Conservation (phyloP, 2,113 vertebrate genomes). For the Taurulus bubalis region DNA sequence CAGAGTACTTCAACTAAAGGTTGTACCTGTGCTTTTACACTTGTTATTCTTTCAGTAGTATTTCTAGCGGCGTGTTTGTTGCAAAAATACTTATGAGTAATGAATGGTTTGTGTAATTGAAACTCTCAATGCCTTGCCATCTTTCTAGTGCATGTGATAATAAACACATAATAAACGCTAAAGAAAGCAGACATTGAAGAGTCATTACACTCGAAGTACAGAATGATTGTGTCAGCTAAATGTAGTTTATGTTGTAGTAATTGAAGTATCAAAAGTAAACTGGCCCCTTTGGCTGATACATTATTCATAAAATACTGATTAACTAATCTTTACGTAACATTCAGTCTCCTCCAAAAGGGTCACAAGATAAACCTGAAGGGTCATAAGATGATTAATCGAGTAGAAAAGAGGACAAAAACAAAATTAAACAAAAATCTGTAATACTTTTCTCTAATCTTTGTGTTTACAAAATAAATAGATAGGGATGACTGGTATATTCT, state of each 20-base stretch:
- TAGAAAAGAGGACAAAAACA: neutral
- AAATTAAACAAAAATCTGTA: neutral
- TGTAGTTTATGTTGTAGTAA: no score
- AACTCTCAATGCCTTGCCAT: neutral
- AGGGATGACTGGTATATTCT: no score
- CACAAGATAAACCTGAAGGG: neutral
- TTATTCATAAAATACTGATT: no score
- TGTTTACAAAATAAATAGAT: no score
- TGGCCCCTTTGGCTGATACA: no score
- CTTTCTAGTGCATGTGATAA: conserved; percentile 2
- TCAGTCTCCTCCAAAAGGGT: neutral
- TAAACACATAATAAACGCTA: neutral
- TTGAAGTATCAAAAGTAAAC: no score
- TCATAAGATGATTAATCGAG: neutral
- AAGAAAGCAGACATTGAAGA: no score
- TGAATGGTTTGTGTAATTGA: neutral
- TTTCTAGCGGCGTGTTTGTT: neutral
- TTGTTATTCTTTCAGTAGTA: neutral
- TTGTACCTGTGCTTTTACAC: neutral
- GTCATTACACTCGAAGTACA: neutral
- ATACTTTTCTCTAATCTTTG: neutral
- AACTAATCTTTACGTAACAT: no score
- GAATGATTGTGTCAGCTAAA: no score
- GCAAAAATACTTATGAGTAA: neutral
- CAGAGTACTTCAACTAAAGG: neutral